A percentile compares a stretch with the other conserved stretches of the same genome.
Conservation (phyloP, 2,113 vertebrate species). For the Peromyscus maniculatus region DNA sequence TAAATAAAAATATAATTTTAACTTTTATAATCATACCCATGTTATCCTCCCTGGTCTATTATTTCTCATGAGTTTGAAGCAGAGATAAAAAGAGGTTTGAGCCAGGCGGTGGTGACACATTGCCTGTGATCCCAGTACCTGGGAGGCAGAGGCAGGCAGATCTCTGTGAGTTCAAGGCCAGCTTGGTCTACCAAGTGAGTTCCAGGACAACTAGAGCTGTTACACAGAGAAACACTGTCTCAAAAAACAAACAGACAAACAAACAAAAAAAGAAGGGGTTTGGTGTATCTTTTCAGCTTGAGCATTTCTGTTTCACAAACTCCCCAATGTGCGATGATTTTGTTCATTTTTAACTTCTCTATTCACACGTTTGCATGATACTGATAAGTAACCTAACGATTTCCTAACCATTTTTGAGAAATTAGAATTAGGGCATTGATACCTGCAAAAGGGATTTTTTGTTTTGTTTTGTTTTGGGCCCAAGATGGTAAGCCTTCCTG, state of each 20-base stretch:
- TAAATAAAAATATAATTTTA: background rate
- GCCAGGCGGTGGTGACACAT: background rate
- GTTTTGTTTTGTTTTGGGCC: background rate
- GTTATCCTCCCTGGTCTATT: background rate
- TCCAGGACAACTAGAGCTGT: background rate
- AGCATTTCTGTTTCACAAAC: background rate
- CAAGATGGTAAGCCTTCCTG: too few species aligned
- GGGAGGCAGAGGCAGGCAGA: background rate
- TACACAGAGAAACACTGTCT: background rate
- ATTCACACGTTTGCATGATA: background rate
- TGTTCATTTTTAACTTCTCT: slow-evolving; percentile 16
- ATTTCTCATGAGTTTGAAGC: background rate
- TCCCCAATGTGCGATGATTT: background rate
- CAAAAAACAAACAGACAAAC: too few species aligned
- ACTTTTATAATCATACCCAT: background rate
- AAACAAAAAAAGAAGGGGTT: background rate
- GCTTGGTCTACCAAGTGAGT: background rate
- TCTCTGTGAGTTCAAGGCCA: background rate
- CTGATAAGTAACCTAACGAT: background rate
- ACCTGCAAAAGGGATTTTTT: background rate
- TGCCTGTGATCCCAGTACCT: background rate
- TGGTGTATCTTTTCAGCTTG: background rate
- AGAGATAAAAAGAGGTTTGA: background rate
- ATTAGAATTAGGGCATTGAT: background rate
- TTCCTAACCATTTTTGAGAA: slow-evolving; percentile 33